Percentiles rank a stretch among this genome's conserved stretches.
Conservation (phyloP, 1,140 invertebrate genomes). For the Nephila pilipes region DNA sequence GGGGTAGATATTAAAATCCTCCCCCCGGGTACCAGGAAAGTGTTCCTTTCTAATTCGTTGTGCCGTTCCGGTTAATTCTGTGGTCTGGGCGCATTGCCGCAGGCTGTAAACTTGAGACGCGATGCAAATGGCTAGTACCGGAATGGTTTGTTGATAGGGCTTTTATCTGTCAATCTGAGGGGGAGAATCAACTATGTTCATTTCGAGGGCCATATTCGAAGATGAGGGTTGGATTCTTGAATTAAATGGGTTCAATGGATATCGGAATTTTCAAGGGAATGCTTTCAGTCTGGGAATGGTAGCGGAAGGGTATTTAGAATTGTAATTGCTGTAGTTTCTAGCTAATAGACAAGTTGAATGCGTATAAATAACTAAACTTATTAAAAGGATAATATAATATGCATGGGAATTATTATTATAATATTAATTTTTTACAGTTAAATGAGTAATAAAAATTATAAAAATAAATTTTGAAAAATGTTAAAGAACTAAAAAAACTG, state of each 20-base stretch:
- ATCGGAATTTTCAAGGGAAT: too few relatives aligned
- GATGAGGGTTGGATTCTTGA: background rate
- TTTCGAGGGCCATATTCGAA: background rate
- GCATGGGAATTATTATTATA: too few relatives aligned
- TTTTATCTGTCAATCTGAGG: background rate
- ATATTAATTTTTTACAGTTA: too few relatives aligned
- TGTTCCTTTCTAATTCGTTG: slow-evolving; percentile 12
- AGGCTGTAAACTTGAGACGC: background rate
- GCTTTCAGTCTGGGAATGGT: too few relatives aligned
- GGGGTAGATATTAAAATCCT: background rate
- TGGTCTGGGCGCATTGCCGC: background rate
- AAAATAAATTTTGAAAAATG: too few relatives aligned
- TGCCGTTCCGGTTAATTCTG: background rate
- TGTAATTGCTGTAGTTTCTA: too few relatives aligned
- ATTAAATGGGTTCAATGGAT: background rate
- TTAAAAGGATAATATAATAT: too few relatives aligned
- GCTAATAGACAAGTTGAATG: too few relatives aligned
- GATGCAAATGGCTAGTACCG: background rate
- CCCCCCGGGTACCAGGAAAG: background rate
- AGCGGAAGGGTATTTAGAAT: too few relatives aligned
- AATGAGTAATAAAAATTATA: too few relatives aligned
- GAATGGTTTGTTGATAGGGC: background rate
- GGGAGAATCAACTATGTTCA: background rate
- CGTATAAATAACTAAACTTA: too few relatives aligned
- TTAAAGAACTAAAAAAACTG: too few relatives aligned